Percentiles rank a stretch among this genome's conserved stretches.
phyloP scores from a whole-genome alignment of 2,797 vertebrate genomes.

The Peromyscus nudipes region DNA sequence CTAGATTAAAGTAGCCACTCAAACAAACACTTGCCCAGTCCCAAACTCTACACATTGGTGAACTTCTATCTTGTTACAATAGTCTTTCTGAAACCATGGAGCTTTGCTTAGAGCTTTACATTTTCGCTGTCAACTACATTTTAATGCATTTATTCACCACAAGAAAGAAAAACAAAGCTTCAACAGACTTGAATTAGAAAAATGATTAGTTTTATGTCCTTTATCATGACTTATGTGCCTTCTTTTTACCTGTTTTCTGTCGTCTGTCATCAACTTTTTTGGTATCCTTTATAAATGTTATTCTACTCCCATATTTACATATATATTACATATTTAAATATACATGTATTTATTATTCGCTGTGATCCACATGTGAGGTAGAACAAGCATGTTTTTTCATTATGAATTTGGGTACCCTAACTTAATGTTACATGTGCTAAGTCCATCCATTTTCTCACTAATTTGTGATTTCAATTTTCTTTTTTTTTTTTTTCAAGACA shows the following conservation, averaged over 20 bases:
- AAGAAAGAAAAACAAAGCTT: neutral
- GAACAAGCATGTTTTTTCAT: neutral
- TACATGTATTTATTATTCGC: neutral
- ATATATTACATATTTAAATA: no score
- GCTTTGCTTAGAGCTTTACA: neutral
- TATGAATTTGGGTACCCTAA: neutral
- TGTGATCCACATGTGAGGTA: neutral
- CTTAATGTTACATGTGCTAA: neutral
- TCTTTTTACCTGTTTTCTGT: neutral
- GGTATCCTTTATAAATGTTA: neutral
- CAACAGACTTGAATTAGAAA: neutral
- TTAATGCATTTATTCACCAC: neutral
- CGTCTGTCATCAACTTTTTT: neutral
- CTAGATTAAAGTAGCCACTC: neutral
- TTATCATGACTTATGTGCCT: neutral
- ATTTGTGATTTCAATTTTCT: neutral
- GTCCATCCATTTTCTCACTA: neutral
- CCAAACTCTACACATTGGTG: neutral
- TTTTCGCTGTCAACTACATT: neutral
- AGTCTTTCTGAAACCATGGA: neutral
- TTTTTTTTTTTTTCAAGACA: neutral
- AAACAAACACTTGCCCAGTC: neutral
- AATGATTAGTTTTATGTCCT: neutral
- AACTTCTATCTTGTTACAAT: no score
- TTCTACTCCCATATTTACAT: neutral